Conservation (phyloP, 35 echinoderm and acorn worm genomes). For the Chiridota heheva region DNA sequence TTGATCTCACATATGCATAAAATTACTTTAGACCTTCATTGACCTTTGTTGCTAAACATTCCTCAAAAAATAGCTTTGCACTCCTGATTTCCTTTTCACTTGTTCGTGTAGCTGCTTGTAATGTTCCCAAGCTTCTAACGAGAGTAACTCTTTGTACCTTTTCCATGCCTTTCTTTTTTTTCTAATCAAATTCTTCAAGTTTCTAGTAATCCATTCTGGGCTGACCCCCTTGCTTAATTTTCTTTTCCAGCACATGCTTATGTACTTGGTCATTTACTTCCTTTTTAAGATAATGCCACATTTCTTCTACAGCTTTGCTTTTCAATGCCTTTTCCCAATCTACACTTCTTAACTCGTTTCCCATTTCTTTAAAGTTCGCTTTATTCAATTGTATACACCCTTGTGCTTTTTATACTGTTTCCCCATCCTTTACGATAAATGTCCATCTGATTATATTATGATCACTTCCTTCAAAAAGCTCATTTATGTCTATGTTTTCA, state of each 20-base stretch:
- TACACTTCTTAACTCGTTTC: not conserved
- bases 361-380: not conserved
- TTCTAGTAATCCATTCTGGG: not conserved
- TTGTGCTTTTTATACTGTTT: not conserved
- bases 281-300: not conserved
- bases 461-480: too few relatives aligned
- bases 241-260: not conserved
- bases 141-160: not conserved
- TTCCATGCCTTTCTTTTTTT: slow-evolving; percentile 11
- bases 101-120: not conserved
- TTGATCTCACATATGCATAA: not conserved
- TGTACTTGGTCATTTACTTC: not conserved
- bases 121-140: not conserved
- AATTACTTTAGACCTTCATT: too few relatives aligned
- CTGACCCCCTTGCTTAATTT: not conserved
- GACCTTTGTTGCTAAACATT: too few relatives aligned
- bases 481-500: not conserved
- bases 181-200: not conserved
- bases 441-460: not conserved
- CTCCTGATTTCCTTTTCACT: not conserved
- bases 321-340: not conserved
- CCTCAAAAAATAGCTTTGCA: not conserved
- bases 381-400: not conserved
- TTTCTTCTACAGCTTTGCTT: not conserved
- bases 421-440: not conserved